Base-by-base conservation (phyloP, 2,888 invertebrate species). In the Apantesis nais region DNA sequence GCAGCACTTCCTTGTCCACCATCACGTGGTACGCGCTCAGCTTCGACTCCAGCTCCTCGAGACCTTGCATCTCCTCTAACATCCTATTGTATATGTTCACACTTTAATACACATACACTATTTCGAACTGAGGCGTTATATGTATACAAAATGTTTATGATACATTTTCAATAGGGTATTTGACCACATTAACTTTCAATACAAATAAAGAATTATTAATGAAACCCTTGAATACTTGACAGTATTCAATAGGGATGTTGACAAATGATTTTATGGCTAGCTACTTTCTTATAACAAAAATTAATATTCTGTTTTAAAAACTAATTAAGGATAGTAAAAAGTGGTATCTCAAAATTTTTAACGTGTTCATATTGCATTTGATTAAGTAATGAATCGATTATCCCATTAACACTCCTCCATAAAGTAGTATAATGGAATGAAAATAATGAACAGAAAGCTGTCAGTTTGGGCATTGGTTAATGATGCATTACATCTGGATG, bases 21-120 rank as follows among this genome's bases (percentile, higher is more conserved):
- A 97, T 96, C 78, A 97, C 97, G 91, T 97, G 97, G 93, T 97
- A 97, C 63, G 97, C 97, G 91, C 95, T 97, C 83, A 97, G 93
- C 87, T 97, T 97, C 1, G 97, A 97, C 90, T 97, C 97, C 85
- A 97, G 90, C 87, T 97, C 97, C 84, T 97, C 97, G 74, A 97
- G 93, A 84, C 97, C 97, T 66, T 97, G 97, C 89, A 97, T 95
- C 82, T 96, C 96, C 79, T 96, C 96, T 83, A 97, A 91, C 83
- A 96, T 95, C 85, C 96, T 96, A 85, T 71, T 88, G 70, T 66
- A 75, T 77, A 74, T 70, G 75, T 75, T 77, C 79, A 79, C 81
- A 79, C 66, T 81, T 79, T 79, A 81, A 74, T 81, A 79, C 67
- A 74, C 70, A 73, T 66, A 73, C 68, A 71, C 66, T 71, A 72